Base-by-base conservation (phyloP, 2,888 invertebrate genomes). In the Aspidiotus destructor region DNA sequence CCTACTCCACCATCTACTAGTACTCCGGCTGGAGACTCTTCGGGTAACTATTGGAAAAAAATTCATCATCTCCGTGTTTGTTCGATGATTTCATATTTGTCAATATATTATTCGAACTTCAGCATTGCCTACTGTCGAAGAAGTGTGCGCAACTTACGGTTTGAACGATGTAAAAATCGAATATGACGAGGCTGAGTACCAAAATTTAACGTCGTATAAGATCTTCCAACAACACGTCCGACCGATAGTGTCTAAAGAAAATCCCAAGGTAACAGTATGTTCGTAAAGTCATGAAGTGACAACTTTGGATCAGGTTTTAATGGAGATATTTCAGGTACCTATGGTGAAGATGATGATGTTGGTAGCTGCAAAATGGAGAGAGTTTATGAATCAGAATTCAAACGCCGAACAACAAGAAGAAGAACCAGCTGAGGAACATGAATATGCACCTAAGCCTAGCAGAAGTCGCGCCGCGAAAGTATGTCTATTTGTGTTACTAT, bases 311-410 rank as follows among this genome's bases (percentile, higher is more conserved):
- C 1, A 3, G 28, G 28, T 28, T 28, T 28, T 28, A 28, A 28
- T 28, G 28, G 28, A 28, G 28, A 28, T 28, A 28, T 68, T 73
- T 44, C 73, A 88, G 87, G 88, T 92, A 64, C 91, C 93, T 68
- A 90, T 92, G 79, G 89, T 93, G 2, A 97, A 96, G 78, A 80
- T 98, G 70, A 94, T 96, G 87, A 93, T 94, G 87, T 80, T 98
- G 72, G 91, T 98, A 15, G 94, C 94, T 1, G 98, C 98, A 1
- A 98, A 98, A 76, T 99, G 97, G 95, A 84, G 96, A 40, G 89
- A 97, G 76, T 99, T 98, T 79, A 88, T 88, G 65, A 89, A 88
- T 74, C 81, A 85, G 9, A 92, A 92, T 80, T 90, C 92, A 0
- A 84, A 89, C 75, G 80, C 86, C 82, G 84, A 73, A 80, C 73